Conservation (phyloP, 1,140 invertebrate genomes). For the Thereuonema tuberculata region DNA sequence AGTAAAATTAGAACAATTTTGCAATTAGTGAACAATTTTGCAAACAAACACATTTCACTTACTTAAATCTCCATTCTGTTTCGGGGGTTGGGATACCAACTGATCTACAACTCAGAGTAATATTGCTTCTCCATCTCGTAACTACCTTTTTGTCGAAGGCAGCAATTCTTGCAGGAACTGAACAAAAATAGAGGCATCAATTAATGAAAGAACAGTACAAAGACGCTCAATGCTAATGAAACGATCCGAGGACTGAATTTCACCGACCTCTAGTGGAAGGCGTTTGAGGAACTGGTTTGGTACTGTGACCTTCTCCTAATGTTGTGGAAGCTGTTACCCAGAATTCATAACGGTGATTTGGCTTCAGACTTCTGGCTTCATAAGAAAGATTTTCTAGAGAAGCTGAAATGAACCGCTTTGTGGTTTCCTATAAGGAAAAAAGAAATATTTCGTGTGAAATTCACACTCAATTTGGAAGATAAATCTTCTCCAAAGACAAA, state of each 20-base stretch:
- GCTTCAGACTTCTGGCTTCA: background rate
- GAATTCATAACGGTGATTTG: slow-evolving; percentile 3
- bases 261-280: background rate
- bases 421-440: slow-evolving; percentile 2
- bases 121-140: slow-evolving; percentile 16
- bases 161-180: slow-evolving; percentile 4
- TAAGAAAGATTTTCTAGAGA: background rate
- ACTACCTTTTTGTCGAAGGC: slow-evolving; percentile 3
- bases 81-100: slow-evolving; percentile 18
- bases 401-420: background rate
- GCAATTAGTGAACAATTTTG: no score
- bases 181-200: no score
- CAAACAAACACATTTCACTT: no score
- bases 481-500: no score
- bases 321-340: slow-evolving; percentile 6
- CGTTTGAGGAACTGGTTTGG: background rate
- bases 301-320: background rate
- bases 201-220: no score
- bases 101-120: slow-evolving; percentile 15
- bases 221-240: no score
- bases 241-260: no score
- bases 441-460: no score
- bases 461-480: no score
- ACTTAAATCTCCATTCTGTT: slow-evolving; percentile 19
- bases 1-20: no score